Base-by-base conservation (phyloP, 2,113 vertebrate species). In the Carassius auratus region DNA sequence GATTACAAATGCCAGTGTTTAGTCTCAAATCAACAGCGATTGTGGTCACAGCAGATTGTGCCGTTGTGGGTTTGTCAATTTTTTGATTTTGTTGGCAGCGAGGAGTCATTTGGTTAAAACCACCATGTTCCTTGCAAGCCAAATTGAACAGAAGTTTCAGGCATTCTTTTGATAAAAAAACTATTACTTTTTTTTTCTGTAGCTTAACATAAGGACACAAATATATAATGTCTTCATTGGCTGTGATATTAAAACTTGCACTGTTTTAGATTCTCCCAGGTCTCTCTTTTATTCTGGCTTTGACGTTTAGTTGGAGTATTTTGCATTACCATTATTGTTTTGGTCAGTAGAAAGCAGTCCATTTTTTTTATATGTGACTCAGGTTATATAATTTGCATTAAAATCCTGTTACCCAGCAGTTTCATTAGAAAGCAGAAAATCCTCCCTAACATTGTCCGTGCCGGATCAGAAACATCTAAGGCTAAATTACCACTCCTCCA, bases 381-480 rank as follows among this genome's bases (percentile, higher is more conserved):
- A 8, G 42, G 57, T 38, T 69, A 55, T 64, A 55, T 48, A 73
- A 78, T 85, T 89, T 79, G 55, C 26, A 82, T 69, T 81, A 4
- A 52, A 52, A 69, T 86, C 59, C 55, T 81, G 57, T 80, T 59
- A 19, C 15, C 36, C 57, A 81, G 55, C 77, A 61, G 52, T 42
- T 81, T 86, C 69, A 77, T 78, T 74, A 73, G 30, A 82, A 75
- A 76, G 59, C 85, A 12, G 87, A 86, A 76, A 87, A 89, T 90
- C 66, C 17, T 69, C 48, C 76, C 87, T 85, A 91, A 90, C 87
- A 88, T 85, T 66, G 76, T 85, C 92, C 91, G 90, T 92, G 78
- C 90, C 91, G 78, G 81, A 85, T 87, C 92, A 93, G 84, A 91
- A 92, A 91, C 79, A 88, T 91, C 87, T 91, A 85, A 68, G 30